These are phyloP conservation scores for Ictalurus punctatus DNA, from an alignment of 2,113 vertebrate species.

Conservation along the genomic window DNA sequence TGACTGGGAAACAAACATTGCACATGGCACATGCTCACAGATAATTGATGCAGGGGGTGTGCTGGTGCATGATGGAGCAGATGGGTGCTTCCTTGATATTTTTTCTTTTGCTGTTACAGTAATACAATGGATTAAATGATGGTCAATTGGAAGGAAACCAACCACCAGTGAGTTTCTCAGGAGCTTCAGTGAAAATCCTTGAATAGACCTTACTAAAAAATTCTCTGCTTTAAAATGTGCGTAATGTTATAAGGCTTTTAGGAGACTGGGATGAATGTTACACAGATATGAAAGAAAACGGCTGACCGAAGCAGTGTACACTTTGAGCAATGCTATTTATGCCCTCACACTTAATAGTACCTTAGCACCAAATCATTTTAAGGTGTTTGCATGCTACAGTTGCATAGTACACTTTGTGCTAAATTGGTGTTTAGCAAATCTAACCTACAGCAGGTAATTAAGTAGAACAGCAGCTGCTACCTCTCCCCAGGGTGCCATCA, in stretches of 20 bases:
- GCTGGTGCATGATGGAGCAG: conserved; percentile 15
- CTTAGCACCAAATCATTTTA: not conserved
- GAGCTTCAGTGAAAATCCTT: not conserved
- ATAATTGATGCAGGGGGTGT: conserved; percentile 21
- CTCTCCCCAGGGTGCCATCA: conserved; percentile 36
- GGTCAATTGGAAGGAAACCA: not conserved
- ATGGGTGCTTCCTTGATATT: not conserved
- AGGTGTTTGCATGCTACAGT: not conserved
- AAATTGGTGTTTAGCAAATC: not conserved
- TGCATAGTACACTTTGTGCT: not conserved
- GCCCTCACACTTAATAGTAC: not conserved
- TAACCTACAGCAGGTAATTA: conserved; percentile 35
- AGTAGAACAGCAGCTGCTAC: conserved; percentile 37
- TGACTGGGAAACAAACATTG: conserved; percentile 28
- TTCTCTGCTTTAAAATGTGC: not conserved
- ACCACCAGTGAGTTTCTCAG: not conserved
- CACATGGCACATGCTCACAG: conserved; percentile 7
- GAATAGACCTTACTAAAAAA: too few relatives aligned
- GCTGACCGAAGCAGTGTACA: not conserved
- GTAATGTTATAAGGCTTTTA: not conserved
- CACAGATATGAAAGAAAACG: not conserved
- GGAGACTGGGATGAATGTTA: not conserved
- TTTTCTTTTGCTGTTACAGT: not conserved
- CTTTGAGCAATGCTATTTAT: not conserved
- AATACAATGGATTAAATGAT: not conserved